Conservation (phyloP, 2,113 vertebrate genomes). For the Microtus pennsylvanicus region DNA sequence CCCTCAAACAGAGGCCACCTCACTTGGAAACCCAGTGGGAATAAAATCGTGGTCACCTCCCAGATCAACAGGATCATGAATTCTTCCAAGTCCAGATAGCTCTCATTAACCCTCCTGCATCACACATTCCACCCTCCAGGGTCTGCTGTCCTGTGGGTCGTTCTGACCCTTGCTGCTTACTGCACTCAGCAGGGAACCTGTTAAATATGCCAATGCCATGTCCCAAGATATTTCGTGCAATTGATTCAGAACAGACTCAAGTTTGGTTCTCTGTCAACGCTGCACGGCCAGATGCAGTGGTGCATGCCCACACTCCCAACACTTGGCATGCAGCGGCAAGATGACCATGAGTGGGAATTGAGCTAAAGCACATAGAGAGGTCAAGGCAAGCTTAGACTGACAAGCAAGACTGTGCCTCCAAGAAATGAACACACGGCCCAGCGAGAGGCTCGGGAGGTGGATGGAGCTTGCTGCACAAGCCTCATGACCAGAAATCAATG, state of each 20-base stretch:
- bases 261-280: neutral
- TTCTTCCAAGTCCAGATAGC: neutral
- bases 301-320: neutral
- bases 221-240: neutral
- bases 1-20: neutral
- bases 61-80: neutral
- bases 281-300: neutral
- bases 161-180: neutral
- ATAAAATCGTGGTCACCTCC: neutral
- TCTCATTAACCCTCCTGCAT: neutral
- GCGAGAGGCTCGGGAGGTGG: too few relatives aligned
- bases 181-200: neutral
- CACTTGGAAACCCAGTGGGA: neutral
- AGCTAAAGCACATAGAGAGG: too few relatives aligned
- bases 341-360: neutral
- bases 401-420: neutral
- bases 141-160: neutral
- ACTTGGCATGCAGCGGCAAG: neutral
- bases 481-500: neutral
- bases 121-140: rapidly evolving
- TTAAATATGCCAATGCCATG: neutral
- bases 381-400: neutral
- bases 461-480: neutral
- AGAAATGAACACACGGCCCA: neutral
- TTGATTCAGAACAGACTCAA: neutral